Conservation (phyloP, 2,797 vertebrate genomes). For the Squalus acanthias region DNA sequence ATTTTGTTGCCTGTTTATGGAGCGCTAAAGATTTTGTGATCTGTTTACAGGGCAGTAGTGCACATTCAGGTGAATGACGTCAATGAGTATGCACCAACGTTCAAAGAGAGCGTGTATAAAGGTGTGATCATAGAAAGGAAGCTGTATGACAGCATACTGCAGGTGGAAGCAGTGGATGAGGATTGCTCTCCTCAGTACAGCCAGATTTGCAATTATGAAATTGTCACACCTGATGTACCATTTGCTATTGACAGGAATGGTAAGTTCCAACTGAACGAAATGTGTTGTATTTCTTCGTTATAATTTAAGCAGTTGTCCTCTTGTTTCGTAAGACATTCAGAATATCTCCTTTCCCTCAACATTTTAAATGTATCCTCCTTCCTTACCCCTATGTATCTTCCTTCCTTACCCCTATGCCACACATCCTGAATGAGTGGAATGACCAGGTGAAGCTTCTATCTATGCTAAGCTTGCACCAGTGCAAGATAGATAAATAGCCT, state of each 20-base stretch:
- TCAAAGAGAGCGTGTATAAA: constrained; percentile 77
- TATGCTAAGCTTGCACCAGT: background rate
- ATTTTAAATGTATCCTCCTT: background rate
- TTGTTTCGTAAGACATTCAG: background rate
- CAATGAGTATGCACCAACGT: constrained; percentile 87
- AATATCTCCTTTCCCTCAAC: background rate
- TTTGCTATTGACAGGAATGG: constrained; percentile 94
- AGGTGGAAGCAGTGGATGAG: constrained; percentile 85
- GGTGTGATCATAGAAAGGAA: constrained; percentile 81
- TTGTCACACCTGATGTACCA: constrained; percentile 74
- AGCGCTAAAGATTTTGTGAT: constrained; percentile 27
- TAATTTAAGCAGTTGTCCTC: background rate
- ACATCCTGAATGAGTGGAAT: background rate
- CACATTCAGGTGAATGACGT: constrained; percentile 94
- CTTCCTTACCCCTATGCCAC: background rate
- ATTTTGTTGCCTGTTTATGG: background rate
- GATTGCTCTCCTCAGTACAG: constrained; percentile 94
- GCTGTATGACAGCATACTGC: constrained; percentile 91
- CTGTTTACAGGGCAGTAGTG: constrained; percentile 76
- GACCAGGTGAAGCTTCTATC: background rate
- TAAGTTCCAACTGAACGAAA: constrained; percentile 57
- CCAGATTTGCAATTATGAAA: constrained; percentile 94
- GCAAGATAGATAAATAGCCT: background rate
- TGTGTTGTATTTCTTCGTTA: background rate
- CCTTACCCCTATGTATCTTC: background rate